Evolutionary conservation across 1,140 invertebrate genomes (phyloP), one percentile per base, ranked within the genome.

Genomic region (Drosophila suzukii): DNA sequence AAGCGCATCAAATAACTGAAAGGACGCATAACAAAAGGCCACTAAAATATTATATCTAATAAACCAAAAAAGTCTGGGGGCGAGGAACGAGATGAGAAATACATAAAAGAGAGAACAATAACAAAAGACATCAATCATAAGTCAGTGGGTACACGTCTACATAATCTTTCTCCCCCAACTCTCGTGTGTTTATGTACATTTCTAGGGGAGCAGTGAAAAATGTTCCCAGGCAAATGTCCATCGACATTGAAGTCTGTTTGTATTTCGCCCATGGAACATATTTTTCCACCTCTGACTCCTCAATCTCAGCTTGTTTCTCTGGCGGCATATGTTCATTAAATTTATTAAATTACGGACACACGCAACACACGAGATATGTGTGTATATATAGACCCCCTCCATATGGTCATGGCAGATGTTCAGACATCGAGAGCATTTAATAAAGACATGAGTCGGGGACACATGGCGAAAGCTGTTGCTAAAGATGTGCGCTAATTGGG

Each of bases 41-140:
- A 86, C 83, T 86, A 86, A 86, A 86, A 88, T 86, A 86, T 86
- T 86, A 86, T 86, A 88, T 88, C 83, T 86, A 86, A 86, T 86
- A 86, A 86, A 86, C 79, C 78, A 88, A 77, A 58, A 34, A 38
- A 49, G 44, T 39, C 43, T 24, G 6, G 47, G 62, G 49, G n/a
- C 24, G 6, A 15, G 63, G 27, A 70, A 58, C 56, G 20, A 70
- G 51, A 71, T 71, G 43, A 74, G 36, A 60, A 51, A 70, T 55
- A 55, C 44, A 68, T 66, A 76, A 71, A 78, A 66, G 61, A 58
- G 49, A 32, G 39, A 78, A 59, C 60, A 86, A 81, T 89, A 89
- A 84, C 84, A 89, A 89, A 89, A 89, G 62, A 76, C 84, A 89
- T 89, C 84, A 89, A 89, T 89, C 84, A 89, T 89, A 89, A 89